phyloP scores from a whole-genome alignment of 2,888 invertebrate genomes.

The Craniophora ligustri region DNA sequence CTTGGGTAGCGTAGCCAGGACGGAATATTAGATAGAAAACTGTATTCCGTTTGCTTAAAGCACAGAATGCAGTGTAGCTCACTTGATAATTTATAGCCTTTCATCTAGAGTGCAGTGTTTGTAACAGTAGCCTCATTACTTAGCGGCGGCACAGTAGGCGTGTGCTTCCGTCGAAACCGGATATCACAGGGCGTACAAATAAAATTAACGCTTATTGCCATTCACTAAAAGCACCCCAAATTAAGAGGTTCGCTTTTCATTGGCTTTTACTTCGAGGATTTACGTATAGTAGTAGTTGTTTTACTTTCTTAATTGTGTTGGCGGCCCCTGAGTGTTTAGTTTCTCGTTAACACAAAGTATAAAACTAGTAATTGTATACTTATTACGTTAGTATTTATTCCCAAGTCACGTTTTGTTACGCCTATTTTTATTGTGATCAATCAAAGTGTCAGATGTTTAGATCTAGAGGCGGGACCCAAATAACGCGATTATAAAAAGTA shows the following conservation, averaged over 20 bases:
- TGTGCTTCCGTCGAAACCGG: slow-evolving; percentile 83
- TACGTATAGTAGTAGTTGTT: slow-evolving; percentile 48
- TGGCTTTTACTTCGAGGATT: slow-evolving; percentile 43
- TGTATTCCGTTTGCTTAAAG: slow-evolving; percentile 48
- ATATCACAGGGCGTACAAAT: slow-evolving; percentile 81
- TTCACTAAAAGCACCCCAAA: slow-evolving; percentile 67
- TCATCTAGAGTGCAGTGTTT: slow-evolving; percentile 66
- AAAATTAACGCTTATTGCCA: slow-evolving; percentile 84
- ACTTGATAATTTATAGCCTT: slow-evolving; percentile 63
- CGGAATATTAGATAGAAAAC: slow-evolving; percentile 23
- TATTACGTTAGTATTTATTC: slow-evolving; percentile 32
- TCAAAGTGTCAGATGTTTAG: slow-evolving; percentile 9
- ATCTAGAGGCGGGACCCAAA: not conserved
- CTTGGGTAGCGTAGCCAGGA: slow-evolving; percentile 16
- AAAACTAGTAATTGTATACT: slow-evolving; percentile 42
- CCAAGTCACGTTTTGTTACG: slow-evolving; percentile 4
- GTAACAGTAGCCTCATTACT: slow-evolving; percentile 86
- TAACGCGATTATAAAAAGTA: slow-evolving; percentile 8
- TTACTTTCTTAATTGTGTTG: slow-evolving; percentile 53
- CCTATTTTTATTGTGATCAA: slow-evolving; percentile 16
- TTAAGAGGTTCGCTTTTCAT: slow-evolving; percentile 63
- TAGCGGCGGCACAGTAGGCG: slow-evolving; percentile 79
- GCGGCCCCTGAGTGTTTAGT: slow-evolving; percentile 43
- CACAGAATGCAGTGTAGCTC: slow-evolving; percentile 51
- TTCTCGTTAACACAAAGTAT: slow-evolving; percentile 48